Evolutionary conservation across 2,113 vertebrate species (phyloP).

Genomic region (Diglossa brunneiventris): DNA sequence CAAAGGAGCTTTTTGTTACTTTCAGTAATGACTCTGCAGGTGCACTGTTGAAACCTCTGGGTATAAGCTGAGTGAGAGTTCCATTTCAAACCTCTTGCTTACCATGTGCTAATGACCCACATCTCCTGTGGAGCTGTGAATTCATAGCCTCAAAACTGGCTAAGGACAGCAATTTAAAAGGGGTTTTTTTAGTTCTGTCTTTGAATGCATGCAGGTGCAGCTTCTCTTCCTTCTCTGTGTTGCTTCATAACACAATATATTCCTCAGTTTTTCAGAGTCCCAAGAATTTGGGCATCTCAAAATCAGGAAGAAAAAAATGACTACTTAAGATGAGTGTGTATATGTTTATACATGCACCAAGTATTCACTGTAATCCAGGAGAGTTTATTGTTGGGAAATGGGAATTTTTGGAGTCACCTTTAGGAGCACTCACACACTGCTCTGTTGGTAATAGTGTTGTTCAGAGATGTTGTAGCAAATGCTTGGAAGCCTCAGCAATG

Average conservation of each 20-base stretch:
- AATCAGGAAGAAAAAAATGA: background rate
- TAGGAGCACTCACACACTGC: fast-evolving
- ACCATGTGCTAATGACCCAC: background rate
- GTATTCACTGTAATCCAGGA: background rate
- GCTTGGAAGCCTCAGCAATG: background rate
- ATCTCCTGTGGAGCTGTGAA: background rate
- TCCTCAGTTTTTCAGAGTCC: background rate
- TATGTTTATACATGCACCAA: background rate
- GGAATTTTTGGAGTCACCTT: background rate
- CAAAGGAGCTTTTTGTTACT: background rate
- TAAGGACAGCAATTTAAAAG: background rate
- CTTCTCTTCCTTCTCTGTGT: background rate
- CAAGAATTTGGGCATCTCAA: background rate
- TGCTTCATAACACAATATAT: background rate
- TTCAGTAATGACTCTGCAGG: too few relatives aligned
- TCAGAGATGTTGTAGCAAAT: background rate
- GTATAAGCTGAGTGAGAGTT: background rate
- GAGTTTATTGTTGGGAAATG: background rate
- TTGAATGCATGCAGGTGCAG: background rate
- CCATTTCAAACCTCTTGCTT: background rate
- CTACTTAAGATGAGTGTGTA: background rate
- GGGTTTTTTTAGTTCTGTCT: background rate
- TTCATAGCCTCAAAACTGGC: background rate
- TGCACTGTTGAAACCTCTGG: background rate
- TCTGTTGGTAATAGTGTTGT: background rate